Conservation (phyloP, 92 coral and sea anemone species). For the Zoanthus solanderi region DNA sequence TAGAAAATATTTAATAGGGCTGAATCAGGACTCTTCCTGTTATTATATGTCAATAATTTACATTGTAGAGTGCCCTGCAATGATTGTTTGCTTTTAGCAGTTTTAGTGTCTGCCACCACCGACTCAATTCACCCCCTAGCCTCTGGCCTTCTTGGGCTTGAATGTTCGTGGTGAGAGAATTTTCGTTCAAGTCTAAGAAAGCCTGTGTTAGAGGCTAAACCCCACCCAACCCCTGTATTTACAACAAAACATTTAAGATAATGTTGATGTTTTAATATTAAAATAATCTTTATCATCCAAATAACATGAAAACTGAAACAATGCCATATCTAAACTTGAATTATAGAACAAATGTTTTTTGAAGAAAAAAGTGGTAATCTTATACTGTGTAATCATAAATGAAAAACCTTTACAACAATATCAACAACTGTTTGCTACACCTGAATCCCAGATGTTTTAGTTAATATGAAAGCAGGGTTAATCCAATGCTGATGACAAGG, state of each 20-base stretch:
- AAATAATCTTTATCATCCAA: conserved; percentile 9
- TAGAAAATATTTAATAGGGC: conserved; percentile 33
- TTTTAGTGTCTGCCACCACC: conserved; percentile 17
- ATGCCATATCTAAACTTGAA: conserved; percentile 4
- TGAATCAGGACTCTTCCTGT: conserved; percentile 13
- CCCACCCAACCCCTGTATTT: conserved; percentile 15
- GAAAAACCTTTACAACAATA: conserved; percentile 2
- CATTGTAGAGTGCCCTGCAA: conserved; percentile 17
- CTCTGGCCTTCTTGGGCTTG: conserved; percentile 8
- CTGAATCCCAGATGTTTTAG: conserved; percentile 12
- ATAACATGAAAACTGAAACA: conserved; percentile 6
- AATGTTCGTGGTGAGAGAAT: conserved; percentile 5
- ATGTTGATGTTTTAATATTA: conserved; percentile 4
- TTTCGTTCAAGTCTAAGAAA: conserved; percentile 10
- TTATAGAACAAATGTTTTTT: conserved; percentile 4
- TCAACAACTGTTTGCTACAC: conserved; percentile 12
- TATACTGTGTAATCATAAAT: conserved; percentile 9
- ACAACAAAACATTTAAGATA: conserved; percentile 7
- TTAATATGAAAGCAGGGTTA: conserved; percentile 7
- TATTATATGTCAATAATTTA: conserved; percentile 7
- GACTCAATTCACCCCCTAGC: conserved; percentile 15
- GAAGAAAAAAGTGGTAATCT: conserved; percentile 10
- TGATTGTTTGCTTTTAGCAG: conserved; percentile 11
- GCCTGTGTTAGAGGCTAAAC: conserved; percentile 17
- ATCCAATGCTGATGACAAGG: conserved; percentile 13